Evolutionary conservation across 2,797 vertebrate species (phyloP).

Genomic region (Merluccius polli): DNA sequence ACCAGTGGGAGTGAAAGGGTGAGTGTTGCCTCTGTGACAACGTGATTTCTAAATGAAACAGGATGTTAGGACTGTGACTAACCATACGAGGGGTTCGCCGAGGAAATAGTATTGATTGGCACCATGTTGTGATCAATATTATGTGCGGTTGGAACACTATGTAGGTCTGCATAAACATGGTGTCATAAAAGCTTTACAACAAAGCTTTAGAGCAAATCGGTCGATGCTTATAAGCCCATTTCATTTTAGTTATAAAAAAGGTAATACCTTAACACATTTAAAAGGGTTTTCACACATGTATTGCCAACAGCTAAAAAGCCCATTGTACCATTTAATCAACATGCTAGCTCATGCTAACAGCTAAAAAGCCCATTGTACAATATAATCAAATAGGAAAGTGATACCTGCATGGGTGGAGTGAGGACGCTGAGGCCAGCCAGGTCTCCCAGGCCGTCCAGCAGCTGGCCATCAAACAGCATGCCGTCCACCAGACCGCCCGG

Average conservation of each 20-base stretch:
- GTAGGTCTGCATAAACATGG: neutral
- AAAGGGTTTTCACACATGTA: neutral
- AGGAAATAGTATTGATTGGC: neutral
- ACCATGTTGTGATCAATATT: neutral
- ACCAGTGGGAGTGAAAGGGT: neutral
- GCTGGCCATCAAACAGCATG: conserved; percentile 73
- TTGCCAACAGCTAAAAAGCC: neutral
- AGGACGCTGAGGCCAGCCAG: conserved; percentile 76
- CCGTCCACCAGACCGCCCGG: conserved; percentile 60
- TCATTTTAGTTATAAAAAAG: neutral
- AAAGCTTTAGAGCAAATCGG: neutral
- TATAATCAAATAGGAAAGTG: neutral
- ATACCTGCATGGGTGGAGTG: conserved; percentile 89
- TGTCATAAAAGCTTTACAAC: neutral
- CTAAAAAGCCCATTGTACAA: neutral
- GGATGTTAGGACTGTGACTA: neutral
- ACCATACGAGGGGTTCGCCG: neutral
- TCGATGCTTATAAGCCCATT: neutral
- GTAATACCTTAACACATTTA: neutral
- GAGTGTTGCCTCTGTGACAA: neutral
- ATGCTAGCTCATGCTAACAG: neutral
- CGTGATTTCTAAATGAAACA: neutral
- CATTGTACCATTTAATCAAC: too few relatives aligned
- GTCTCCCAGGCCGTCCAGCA: conserved; percentile 83
- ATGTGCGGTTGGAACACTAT: neutral